These are phyloP conservation scores for Periophthalmodon schlosseri DNA, from an alignment of 2,113 vertebrate species.

Conservation along the genomic window DNA sequence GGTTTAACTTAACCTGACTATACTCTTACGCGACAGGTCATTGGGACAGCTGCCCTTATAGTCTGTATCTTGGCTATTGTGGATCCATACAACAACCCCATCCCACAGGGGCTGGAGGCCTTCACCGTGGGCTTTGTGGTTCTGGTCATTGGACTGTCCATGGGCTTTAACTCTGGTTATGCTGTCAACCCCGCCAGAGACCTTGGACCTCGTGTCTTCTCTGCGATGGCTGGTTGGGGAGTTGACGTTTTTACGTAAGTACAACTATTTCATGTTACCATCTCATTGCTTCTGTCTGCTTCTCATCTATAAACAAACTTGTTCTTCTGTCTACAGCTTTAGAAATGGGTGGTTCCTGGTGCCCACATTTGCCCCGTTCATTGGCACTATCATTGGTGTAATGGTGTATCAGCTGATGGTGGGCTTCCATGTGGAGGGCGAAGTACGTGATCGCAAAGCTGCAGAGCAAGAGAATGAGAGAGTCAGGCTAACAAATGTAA, in stretches of 20 bases:
- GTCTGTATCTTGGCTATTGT: conserved; percentile 95
- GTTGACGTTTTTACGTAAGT: conserved; percentile 89
- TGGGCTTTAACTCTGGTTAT: conserved; percentile 98
- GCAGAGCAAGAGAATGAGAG: conserved; percentile 68
- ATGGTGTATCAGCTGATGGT: conserved; percentile 92
- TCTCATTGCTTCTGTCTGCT: background rate
- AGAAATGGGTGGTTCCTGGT: conserved; percentile 90
- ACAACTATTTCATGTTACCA: background rate
- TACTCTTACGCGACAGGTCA: conserved; percentile 77
- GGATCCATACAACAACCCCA: conserved; percentile 92
- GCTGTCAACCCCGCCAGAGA: conserved; percentile 97
- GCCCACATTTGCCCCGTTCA: conserved; percentile 87
- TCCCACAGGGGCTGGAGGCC: conserved; percentile 90
- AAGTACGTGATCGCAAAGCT: conserved; percentile 66
- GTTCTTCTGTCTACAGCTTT: conserved; percentile 60
- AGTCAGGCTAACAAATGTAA: conserved; percentile 83
- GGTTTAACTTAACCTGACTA: background rate
- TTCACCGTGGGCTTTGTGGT: conserved; percentile 96
- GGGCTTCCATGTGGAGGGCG: conserved; percentile 86
- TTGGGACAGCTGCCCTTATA: conserved; percentile 91
- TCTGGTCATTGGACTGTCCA: conserved; percentile 92
- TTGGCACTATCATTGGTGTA: conserved; percentile 85
- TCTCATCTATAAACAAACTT: background rate
- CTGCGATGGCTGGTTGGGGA: conserved; percentile 92
- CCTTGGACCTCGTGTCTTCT: conserved; percentile 93